Evolutionary conservation across 2,888 invertebrate species (phyloP).

Genomic region (Polia nebulosa): DNA sequence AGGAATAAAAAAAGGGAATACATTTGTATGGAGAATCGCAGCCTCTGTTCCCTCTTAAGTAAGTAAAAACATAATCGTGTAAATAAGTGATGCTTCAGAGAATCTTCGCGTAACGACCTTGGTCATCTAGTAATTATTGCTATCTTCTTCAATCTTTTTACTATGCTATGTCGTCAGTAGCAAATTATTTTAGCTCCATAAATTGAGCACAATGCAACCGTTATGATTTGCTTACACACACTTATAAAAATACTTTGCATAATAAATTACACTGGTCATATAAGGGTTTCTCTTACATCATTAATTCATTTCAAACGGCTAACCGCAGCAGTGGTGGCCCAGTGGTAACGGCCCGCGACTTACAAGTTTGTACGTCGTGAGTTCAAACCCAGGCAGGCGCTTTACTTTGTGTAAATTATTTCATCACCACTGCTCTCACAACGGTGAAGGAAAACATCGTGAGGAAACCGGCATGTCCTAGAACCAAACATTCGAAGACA

Average conservation of each 20-base stretch:
- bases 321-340: too few species aligned
- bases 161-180: constrained; percentile 30
- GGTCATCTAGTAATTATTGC: constrained; percentile 44
- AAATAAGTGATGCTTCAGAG: constrained; percentile 52
- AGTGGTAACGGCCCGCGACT: too few species aligned
- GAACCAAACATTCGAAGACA: too few species aligned
- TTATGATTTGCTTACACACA: constrained; percentile 24
- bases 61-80: constrained; percentile 31
- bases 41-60: too few species aligned
- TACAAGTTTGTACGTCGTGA: too few species aligned
- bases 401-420: too few species aligned
- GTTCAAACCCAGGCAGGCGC: too few species aligned
- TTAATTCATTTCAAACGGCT: constrained; percentile 15
- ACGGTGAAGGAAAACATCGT: too few species aligned
- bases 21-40: too few species aligned
- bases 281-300: constrained; percentile 50
- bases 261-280: constrained; percentile 21
- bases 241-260: constrained; percentile 9
- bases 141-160: constrained; percentile 46
- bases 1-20: too few species aligned
- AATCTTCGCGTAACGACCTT: constrained; percentile 52
- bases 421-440: too few species aligned
- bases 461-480: too few species aligned
- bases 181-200: constrained; percentile 31
- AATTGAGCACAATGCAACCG: constrained; percentile 32